phyloP scores from a whole-genome alignment of 1,140 invertebrate species.

The Parapsyche elsis region DNA sequence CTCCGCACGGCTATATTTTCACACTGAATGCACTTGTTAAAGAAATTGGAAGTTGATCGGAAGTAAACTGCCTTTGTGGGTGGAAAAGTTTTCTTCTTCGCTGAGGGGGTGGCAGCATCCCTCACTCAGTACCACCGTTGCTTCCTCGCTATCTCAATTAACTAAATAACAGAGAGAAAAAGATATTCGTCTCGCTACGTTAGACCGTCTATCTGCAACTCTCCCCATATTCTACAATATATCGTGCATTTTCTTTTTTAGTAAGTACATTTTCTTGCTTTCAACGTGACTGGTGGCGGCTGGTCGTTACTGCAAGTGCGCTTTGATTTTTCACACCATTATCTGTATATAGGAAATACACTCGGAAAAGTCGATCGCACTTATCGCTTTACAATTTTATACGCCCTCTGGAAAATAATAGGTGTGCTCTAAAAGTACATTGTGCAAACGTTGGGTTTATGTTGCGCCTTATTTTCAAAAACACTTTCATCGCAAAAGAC shows the following conservation, averaged over 20 bases:
- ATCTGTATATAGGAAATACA: not conserved
- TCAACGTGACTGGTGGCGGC: not conserved
- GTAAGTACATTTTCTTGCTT: conserved; percentile 40
- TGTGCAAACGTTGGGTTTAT: not conserved
- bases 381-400: conserved; percentile 12
- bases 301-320: not conserved
- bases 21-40: conserved; percentile 35
- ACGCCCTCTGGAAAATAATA: too few species aligned
- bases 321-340: conserved; percentile 5
- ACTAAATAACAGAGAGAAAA: conserved; percentile 44
- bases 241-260: conserved; percentile 9
- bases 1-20: conserved; percentile 1
- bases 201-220: conserved; percentile 33
- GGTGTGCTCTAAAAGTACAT: not conserved
- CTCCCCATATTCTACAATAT: not conserved
- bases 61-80: conserved; percentile 41
- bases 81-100: conserved; percentile 33
- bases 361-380: not conserved
- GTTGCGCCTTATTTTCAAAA: too few species aligned
- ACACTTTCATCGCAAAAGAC: too few species aligned
- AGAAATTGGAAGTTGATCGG: conserved; percentile 44
- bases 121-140: not conserved
- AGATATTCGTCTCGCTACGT: conserved; percentile 33
- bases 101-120: not conserved
- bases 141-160: conserved; percentile 44